Percentiles rank a stretch among this genome's conserved stretches.
Conservation (phyloP, 1,140 invertebrate genomes). For the Temnothorax nylanderi region DNA sequence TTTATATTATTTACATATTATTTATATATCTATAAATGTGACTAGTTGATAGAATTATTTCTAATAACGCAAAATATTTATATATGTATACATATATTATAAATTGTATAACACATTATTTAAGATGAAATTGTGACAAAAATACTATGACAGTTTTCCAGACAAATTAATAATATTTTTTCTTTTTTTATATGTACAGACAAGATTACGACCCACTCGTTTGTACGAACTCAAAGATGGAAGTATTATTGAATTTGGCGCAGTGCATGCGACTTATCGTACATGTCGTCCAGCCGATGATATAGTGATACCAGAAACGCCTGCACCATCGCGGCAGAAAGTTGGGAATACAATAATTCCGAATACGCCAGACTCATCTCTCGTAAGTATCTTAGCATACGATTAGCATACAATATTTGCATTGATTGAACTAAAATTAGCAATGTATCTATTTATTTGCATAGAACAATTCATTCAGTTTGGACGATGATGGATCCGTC, state of each 20-base stretch:
- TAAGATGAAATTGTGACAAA: not conserved
- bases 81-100: not conserved
- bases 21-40: not conserved
- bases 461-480: constrained; percentile 64
- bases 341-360: constrained; percentile 49
- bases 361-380: constrained; percentile 70
- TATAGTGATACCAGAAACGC: constrained; percentile 68
- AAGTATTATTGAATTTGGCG: constrained; percentile 74
- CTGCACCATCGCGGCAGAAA: constrained; percentile 21
- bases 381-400: constrained; percentile 60
- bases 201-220: constrained; percentile 66
- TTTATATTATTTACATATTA: no score
- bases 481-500: constrained; percentile 52
- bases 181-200: constrained; percentile 55
- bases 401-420: not conserved
- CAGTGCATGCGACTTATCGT: constrained; percentile 63
- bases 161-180: not conserved
- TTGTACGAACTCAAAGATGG: constrained; percentile 78
- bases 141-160: not conserved
- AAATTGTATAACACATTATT: not conserved
- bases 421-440: not conserved
- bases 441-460: constrained; percentile 3
- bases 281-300: constrained; percentile 11
- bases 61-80: not conserved
- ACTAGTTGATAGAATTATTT: not conserved